phyloP scores from a whole-genome alignment of 1,140 invertebrate genomes.

The Grapholita molesta region DNA sequence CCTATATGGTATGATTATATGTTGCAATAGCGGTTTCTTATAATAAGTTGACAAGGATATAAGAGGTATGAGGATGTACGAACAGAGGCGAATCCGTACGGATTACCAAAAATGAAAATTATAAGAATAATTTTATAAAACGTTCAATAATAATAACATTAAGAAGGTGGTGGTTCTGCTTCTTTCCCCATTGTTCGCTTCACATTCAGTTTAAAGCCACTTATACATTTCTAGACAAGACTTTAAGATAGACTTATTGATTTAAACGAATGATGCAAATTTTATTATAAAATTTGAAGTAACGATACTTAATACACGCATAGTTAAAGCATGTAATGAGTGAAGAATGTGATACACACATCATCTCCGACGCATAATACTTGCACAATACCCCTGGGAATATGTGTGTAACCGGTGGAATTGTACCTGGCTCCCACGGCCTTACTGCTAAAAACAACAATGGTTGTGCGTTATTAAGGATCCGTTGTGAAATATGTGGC shows the following conservation, averaged over 20 bases:
- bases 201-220: too few species aligned
- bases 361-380: not conserved
- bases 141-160: too few species aligned
- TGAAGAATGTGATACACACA: not conserved
- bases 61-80: too few species aligned
- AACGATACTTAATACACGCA: not conserved
- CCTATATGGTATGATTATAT: too few species aligned
- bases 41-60: too few species aligned
- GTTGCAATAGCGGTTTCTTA: too few species aligned
- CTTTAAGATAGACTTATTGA: not conserved
- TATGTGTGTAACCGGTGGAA: conserved; percentile 2
- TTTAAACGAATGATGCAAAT: not conserved
- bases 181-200: too few species aligned
- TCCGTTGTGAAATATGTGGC: conserved; percentile 12
- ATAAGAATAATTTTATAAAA: too few species aligned
- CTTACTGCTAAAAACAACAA: conserved; percentile 3
- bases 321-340: not conserved
- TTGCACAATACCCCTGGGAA: conserved; percentile 9
- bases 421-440: not conserved
- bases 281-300: not conserved
- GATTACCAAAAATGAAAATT: too few species aligned
- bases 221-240: too few species aligned
- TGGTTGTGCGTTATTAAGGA: conserved; percentile 12
- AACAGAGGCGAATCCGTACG: too few species aligned
- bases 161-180: too few species aligned